phyloP scores from a whole-genome alignment of 2,113 vertebrate species.

The Gulo gulo region DNA sequence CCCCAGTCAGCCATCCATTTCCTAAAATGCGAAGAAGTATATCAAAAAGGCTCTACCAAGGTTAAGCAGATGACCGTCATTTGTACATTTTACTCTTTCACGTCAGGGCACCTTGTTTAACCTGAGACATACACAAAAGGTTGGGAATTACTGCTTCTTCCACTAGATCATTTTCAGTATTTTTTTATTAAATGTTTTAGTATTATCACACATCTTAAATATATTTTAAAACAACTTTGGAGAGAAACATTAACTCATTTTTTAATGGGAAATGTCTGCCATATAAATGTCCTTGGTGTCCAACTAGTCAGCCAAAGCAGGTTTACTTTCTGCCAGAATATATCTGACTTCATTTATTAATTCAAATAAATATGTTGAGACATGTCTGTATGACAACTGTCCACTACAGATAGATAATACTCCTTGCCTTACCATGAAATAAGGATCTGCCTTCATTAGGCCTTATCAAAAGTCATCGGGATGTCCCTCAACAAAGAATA shows the following conservation, averaged over 20 bases:
- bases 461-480: neutral
- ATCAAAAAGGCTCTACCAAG: neutral
- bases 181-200: conserved; percentile 14
- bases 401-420: neutral
- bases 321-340: neutral
- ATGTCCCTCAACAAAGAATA: neutral
- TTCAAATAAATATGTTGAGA: neutral
- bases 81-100: neutral
- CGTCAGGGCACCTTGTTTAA: neutral
- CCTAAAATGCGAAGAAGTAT: neutral
- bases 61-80: neutral
- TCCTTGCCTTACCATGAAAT: neutral
- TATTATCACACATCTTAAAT: neutral
- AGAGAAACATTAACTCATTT: neutral
- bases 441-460: neutral
- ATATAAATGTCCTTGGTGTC: neutral
- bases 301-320: neutral
- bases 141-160: neutral
- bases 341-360: neutral
- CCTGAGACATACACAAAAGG: neutral
- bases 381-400: neutral
- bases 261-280: neutral
- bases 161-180: neutral
- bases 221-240: neutral
- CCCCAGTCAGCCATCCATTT: neutral